A percentile compares a stretch with the other conserved stretches of the same genome.
Conservation (phyloP, 1,140 invertebrate genomes). For the Tetramorium simillimum region DNA sequence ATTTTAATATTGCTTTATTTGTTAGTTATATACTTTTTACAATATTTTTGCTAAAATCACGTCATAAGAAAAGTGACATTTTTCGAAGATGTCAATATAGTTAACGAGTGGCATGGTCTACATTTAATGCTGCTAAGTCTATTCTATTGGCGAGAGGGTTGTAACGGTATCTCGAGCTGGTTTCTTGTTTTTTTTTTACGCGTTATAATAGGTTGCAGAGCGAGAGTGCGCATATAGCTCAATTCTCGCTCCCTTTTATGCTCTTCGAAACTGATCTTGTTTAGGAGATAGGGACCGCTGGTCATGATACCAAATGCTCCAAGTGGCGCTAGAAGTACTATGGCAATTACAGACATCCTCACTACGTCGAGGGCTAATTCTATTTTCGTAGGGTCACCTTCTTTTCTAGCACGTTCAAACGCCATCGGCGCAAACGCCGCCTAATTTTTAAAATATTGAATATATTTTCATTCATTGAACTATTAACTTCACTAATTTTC, state of each 20-base stretch:
- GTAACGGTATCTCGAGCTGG: background rate
- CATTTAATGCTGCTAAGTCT: background rate
- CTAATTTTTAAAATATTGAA: constrained; percentile 58
- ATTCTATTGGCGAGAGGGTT: background rate
- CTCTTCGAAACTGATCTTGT: constrained; percentile 75
- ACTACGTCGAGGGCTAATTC: constrained; percentile 78
- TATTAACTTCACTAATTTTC: background rate
- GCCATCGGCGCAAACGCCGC: constrained; percentile 81
- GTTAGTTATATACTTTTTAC: background rate
- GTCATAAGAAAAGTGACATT: background rate
- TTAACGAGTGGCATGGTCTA: background rate
- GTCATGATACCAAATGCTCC: constrained; percentile 79
- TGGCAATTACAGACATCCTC: constrained; percentile 78
- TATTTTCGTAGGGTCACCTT: constrained; percentile 67
- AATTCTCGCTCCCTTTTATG: constrained; percentile 71
- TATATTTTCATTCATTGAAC: background rate
- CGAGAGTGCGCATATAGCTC: constrained; percentile 75
- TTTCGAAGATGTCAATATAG: background rate
- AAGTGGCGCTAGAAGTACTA: constrained; percentile 80
- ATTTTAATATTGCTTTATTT: background rate
- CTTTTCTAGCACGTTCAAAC: constrained; percentile 73
- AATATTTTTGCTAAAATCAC: background rate
- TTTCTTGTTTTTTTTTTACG: background rate
- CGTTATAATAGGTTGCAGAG: constrained; percentile 73
- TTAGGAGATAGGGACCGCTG: constrained; percentile 78